Conservation (phyloP, 2,888 invertebrate genomes). For the Selenia dentaria region DNA sequence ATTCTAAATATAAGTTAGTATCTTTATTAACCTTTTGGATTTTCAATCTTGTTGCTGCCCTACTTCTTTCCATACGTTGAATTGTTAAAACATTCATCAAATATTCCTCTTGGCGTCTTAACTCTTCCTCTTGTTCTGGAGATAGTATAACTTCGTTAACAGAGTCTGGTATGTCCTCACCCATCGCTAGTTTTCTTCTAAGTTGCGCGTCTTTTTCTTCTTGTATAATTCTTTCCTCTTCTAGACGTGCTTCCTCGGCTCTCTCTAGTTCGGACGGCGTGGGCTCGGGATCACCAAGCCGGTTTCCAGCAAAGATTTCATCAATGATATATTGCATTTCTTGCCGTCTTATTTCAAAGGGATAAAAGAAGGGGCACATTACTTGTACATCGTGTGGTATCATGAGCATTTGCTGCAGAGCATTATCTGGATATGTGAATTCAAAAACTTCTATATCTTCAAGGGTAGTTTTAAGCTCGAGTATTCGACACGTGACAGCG, state of each 20-base stretch:
- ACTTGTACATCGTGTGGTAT: conserved; percentile 88
- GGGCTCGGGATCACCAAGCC: conserved; percentile 65
- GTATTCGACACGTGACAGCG: conserved; percentile 82
- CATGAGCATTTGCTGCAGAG: conserved; percentile 87
- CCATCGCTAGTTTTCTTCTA: conserved; percentile 55
- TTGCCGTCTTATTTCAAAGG: conserved; percentile 78
- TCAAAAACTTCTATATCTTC: conserved; percentile 84
- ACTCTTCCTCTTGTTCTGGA: conserved; percentile 56
- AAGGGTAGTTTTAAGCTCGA: conserved; percentile 84
- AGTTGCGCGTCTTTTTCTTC: conserved; percentile 60
- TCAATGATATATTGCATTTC: conserved; percentile 77
- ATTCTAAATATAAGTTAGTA: conserved; percentile 61
- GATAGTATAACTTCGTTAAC: conserved; percentile 45
- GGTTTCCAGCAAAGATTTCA: conserved; percentile 69
- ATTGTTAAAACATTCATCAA: conserved; percentile 55
- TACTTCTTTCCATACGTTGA: conserved; percentile 73
- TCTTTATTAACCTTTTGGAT: conserved; percentile 60
- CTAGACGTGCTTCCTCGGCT: conserved; percentile 53
- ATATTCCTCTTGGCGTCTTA: conserved; percentile 53
- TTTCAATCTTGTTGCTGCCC: conserved; percentile 43
- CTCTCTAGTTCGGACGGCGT: conserved; percentile 62
- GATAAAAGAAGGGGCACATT: conserved; percentile 86
- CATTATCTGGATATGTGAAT: conserved; percentile 90
- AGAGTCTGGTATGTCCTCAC: conserved; percentile 50
- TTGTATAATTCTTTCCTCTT: conserved; percentile 50